Conservation (phyloP, 2,113 vertebrate genomes). For the Gallinago undulata region DNA sequence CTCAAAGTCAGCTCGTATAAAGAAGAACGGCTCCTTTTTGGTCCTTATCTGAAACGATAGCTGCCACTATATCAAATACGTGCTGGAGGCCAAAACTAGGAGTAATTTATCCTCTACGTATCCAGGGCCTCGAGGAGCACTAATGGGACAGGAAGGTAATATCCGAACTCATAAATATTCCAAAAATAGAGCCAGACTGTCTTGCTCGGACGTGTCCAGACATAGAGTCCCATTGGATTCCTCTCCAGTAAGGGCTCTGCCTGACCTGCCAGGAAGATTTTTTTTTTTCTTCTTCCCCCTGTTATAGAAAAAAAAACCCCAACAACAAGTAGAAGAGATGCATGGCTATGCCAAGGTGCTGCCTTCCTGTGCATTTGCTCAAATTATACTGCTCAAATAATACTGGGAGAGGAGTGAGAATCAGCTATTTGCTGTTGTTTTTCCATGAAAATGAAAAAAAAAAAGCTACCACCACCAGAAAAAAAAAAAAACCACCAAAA, state of each 20-base stretch:
- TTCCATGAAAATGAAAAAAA: neutral
- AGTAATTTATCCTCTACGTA: neutral
- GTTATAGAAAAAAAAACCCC: neutral
- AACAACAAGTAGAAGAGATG: neutral
- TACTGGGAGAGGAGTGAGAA: neutral
- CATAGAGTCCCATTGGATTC: neutral
- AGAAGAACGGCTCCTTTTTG: neutral
- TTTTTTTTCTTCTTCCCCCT: neutral
- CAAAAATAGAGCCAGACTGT: neutral
- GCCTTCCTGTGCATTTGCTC: neutral
- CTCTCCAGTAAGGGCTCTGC: neutral
- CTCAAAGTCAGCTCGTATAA: neutral
- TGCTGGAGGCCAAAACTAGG: neutral
- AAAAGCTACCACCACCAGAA: no score
- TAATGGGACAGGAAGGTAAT: neutral
- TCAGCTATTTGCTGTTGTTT: neutral
- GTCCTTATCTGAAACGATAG: neutral
- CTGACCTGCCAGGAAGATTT: neutral
- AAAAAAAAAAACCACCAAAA: neutral
- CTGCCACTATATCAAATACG: neutral
- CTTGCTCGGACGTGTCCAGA: neutral
- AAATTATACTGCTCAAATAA: no score
- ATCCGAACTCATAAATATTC: slow-evolving; percentile 9
- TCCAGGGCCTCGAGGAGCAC: neutral
- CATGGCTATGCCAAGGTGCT: neutral